Base-by-base conservation (phyloP, 92 coral and sea anemone species). In the Scolanthus callimorphus region DNA sequence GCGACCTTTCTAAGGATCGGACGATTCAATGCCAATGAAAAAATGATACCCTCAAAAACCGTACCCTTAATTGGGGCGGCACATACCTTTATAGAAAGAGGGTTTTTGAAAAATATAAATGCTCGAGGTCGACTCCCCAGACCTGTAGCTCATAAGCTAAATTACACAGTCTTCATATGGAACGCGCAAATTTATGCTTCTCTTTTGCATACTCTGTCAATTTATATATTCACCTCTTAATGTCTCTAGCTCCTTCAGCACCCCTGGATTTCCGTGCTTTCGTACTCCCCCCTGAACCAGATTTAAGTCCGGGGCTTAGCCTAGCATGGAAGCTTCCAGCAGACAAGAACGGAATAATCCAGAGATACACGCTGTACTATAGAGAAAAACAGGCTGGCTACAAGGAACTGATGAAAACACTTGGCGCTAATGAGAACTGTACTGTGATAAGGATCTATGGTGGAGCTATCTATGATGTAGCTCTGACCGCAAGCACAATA, bases 181-280 rank as follows among this genome's bases (percentile, higher is more conserved):
- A n/a, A n/a, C n/a, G n/a, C n/a, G n/a, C n/a, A n/a, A n/a, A n/a
- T n/a, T n/a, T n/a, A n/a, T n/a, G n/a, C n/a, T n/a, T n/a, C n/a
- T n/a, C n/a, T n/a, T n/a, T n/a, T n/a, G n/a, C n/a, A n/a, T n/a
- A n/a, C n/a, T n/a, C n/a, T n/a, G n/a, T n/a, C n/a, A n/a, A n/a
- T n/a, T n/a, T n/a, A n/a, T n/a, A n/a, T n/a, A n/a, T n/a, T n/a
- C n/a, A n/a, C n/a, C n/a, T n/a, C n/a, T n/a, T n/a, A n/a, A n/a
- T n/a, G n/a, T n/a, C n/a, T n/a, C n/a, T 27, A 69, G 75, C 75
- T 13, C 75, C 75, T 3, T n/a, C 57, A 11, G 58, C 21, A 22
- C 75, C 75, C 21, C 23, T 13, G 11, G 37, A 17, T 0, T 24
- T 69, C 4, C 17, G 9, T 11, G 3, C 20, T 20, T 25, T 48